These are phyloP conservation scores for Medauroidea extradentata DNA, from an alignment of 1,140 invertebrate species.

Conservation along the genomic window DNA sequence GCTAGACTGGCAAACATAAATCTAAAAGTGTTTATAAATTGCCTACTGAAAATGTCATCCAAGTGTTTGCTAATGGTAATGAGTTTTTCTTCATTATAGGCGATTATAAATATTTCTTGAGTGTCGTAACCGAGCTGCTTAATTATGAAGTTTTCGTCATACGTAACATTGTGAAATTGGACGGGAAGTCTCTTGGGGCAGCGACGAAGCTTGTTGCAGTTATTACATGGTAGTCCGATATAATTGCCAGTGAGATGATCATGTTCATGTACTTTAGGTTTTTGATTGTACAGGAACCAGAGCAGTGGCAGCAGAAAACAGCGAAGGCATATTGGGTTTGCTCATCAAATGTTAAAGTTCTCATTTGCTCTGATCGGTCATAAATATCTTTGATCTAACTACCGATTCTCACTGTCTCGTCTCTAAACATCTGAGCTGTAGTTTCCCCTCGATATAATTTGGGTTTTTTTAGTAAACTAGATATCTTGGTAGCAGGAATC, in stretches of 20 bases:
- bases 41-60: conserved; percentile 3
- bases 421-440: too few relatives aligned
- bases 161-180: not conserved
- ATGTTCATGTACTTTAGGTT: not conserved
- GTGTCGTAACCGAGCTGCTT: not conserved
- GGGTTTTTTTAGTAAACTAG: too few relatives aligned
- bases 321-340: too few relatives aligned
- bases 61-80: not conserved
- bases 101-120: not conserved
- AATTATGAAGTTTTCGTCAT: not conserved
- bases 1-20: conserved; percentile 28
- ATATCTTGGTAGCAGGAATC: too few relatives aligned
- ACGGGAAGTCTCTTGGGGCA: not conserved
- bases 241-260: not conserved
- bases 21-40: conserved; percentile 34
- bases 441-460: too few relatives aligned
- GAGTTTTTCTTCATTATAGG: not conserved
- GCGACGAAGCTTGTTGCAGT: not conserved
- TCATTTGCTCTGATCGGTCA: too few relatives aligned
- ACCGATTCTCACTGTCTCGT: too few relatives aligned
- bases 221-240: not conserved
- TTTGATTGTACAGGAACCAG: too few relatives aligned
- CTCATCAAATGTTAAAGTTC: too few relatives aligned
- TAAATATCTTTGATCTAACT: too few relatives aligned
- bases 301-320: too few relatives aligned